These are phyloP conservation scores for Sturnira hondurensis DNA, from an alignment of 2,113 vertebrate genomes.

Conservation along the genomic window DNA sequence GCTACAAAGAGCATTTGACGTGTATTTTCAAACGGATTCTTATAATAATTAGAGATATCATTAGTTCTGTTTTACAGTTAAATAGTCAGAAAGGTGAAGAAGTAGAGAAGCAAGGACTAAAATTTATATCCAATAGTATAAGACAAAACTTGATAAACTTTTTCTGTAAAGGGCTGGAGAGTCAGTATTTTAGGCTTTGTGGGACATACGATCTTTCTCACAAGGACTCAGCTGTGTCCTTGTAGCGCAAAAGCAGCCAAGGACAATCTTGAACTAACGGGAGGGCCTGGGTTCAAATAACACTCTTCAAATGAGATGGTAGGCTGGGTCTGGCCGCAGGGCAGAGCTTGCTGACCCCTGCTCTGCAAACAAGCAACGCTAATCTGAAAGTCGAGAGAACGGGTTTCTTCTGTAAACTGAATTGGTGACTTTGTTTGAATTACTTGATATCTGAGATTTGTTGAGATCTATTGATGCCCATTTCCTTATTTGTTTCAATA, in stretches of 20 bases:
- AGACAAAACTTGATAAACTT: not conserved
- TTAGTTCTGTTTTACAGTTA: not conserved
- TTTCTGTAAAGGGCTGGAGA: not conserved
- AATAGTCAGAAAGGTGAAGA: not conserved
- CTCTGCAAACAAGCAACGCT: not conserved
- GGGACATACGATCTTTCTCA: not conserved
- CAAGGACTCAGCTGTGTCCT: not conserved
- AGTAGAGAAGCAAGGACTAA: not conserved
- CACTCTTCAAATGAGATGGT: not conserved
- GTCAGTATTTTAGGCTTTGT: not conserved
- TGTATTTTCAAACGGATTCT: not conserved
- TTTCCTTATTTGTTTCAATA: not conserved
- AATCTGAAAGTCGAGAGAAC: not conserved
- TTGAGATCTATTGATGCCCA: not conserved
- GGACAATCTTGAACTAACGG: not conserved
- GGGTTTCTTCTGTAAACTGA: not conserved
- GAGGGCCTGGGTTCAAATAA: not conserved
- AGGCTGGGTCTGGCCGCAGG: not conserved
- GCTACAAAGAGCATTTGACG: not conserved
- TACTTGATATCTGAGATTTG: not conserved
- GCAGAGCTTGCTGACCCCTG: not conserved
- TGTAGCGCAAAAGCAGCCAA: not conserved
- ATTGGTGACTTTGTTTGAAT: not conserved
- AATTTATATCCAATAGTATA: not conserved
- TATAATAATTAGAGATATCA: not conserved